Conservation (phyloP, 2,888 invertebrate genomes). For the Sphaeridia pumilis region DNA sequence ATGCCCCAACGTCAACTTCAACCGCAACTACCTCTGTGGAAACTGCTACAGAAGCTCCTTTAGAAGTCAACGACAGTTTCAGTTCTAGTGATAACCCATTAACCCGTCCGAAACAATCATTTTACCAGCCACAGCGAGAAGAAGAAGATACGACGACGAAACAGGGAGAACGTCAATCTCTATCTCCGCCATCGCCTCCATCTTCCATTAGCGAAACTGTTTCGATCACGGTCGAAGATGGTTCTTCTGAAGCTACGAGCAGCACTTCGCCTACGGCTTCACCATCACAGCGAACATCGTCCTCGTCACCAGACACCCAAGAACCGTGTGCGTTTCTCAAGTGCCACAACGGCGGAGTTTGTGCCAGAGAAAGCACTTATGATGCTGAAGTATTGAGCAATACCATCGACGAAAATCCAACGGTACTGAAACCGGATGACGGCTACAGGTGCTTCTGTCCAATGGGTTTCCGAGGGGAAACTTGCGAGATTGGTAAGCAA, state of each 20-base stretch:
- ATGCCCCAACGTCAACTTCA: too few species aligned
- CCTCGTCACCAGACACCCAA: not conserved
- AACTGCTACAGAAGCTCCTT: too few species aligned
- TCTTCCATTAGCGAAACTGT: too few species aligned
- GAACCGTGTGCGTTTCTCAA: slow-evolving; percentile 1
- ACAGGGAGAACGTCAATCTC: not conserved
- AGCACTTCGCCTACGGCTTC: too few species aligned
- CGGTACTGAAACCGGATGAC: not conserved
- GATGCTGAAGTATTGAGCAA: not conserved
- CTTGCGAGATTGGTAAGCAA: slow-evolving; percentile 31
- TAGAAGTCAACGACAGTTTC: slow-evolving; percentile 6
- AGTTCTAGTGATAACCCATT: slow-evolving; percentile 10
- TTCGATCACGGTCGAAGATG: too few species aligned
- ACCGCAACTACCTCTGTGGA: too few species aligned
- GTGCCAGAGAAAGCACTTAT: not conserved
- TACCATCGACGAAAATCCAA: not conserved
- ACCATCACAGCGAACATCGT: not conserved
- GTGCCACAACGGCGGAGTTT: slow-evolving; percentile 13
- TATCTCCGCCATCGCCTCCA: too few species aligned
- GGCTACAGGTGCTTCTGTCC: slow-evolving; percentile 34
- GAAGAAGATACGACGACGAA: not conserved
- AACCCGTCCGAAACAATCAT: slow-evolving; percentile 7
- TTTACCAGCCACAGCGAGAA: not conserved
- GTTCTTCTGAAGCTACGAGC: too few species aligned
- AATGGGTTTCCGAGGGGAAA: slow-evolving; percentile 29